These are phyloP conservation scores for Netelia fuscicornis DNA, from an alignment of 2,888 invertebrate genomes.

Conservation along the genomic window DNA sequence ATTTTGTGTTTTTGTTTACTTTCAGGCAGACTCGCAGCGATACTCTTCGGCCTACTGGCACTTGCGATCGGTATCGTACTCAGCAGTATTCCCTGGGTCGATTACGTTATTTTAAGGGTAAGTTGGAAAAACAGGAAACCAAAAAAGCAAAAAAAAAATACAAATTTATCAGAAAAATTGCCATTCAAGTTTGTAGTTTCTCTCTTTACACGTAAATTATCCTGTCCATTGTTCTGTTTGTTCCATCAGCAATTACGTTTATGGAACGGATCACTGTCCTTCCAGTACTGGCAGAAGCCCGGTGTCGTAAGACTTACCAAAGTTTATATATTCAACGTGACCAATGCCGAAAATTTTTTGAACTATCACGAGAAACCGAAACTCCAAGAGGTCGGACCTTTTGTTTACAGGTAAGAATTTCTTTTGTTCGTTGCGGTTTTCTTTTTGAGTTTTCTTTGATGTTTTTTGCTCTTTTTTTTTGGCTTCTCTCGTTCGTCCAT, in stretches of 20 bases:
- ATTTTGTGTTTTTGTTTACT: conserved; percentile 79
- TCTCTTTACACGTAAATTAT: conserved; percentile 13
- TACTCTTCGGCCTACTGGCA: conserved; percentile 92
- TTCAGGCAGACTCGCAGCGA: conserved; percentile 93
- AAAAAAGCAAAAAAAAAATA: not conserved
- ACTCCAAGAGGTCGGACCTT: conserved; percentile 93
- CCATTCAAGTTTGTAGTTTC: conserved; percentile 7
- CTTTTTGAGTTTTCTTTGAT: not conserved
- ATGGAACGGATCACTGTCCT: conserved; percentile 94
- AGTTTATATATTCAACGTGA: conserved; percentile 95
- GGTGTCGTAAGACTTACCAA: conserved; percentile 93
- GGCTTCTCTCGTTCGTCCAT: not conserved
- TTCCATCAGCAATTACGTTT: conserved; percentile 91
- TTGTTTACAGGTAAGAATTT: conserved; percentile 92
- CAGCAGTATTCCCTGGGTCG: conserved; percentile 94
- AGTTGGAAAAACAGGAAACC: conserved; percentile 73
- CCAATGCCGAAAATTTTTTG: conserved; percentile 93
- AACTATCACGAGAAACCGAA: conserved; percentile 92
- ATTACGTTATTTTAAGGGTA: conserved; percentile 94
- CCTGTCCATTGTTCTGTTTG: not conserved
- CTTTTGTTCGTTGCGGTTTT: not conserved
- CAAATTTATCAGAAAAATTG: not conserved
- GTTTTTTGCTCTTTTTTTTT: not conserved
- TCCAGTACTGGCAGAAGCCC: conserved; percentile 95
- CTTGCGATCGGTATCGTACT: conserved; percentile 92